phyloP scores from a whole-genome alignment of 2,888 invertebrate species.

The Cheilosia scutellata region DNA sequence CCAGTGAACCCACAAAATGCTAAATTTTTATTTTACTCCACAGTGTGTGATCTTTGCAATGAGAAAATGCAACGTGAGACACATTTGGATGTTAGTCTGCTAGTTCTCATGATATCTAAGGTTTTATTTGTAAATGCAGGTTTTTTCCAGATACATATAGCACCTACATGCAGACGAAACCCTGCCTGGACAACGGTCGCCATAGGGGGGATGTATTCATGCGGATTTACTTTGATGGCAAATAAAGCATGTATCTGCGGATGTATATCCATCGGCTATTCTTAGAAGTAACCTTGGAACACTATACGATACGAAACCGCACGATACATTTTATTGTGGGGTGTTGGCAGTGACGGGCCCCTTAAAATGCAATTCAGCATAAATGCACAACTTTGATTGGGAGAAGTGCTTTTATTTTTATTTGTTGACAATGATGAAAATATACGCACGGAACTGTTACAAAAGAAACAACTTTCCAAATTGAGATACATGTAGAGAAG shows the following conservation, averaged over 20 bases:
- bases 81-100: conserved; percentile 17
- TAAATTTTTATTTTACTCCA: not conserved
- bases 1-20: not conserved
- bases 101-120: conserved; percentile 60
- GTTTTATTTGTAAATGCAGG: conserved; percentile 18
- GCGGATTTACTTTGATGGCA: conserved; percentile 26
- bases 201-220: not conserved
- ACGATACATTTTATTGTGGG: conserved; percentile 6
- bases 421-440: conserved; percentile 39
- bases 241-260: conserved; percentile 16
- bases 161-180: not conserved
- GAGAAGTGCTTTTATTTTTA: not conserved
- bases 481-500: conserved; percentile 25
- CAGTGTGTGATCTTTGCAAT: conserved; percentile 30
- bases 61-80: conserved; percentile 52
- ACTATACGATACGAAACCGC: conserved; percentile 5
- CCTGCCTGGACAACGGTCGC: not conserved
- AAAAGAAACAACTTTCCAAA: conserved; percentile 63
- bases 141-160: conserved; percentile 24
- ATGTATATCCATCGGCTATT: conserved; percentile 41
- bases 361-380: conserved; percentile 52
- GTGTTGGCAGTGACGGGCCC: conserved; percentile 65
- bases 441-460: conserved; percentile 44
- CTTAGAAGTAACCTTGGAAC: conserved; percentile 66
- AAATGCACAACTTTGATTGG: not conserved